Base-by-base conservation (phyloP, 2,113 vertebrate species). In the Rhynchomys soricoides region DNA sequence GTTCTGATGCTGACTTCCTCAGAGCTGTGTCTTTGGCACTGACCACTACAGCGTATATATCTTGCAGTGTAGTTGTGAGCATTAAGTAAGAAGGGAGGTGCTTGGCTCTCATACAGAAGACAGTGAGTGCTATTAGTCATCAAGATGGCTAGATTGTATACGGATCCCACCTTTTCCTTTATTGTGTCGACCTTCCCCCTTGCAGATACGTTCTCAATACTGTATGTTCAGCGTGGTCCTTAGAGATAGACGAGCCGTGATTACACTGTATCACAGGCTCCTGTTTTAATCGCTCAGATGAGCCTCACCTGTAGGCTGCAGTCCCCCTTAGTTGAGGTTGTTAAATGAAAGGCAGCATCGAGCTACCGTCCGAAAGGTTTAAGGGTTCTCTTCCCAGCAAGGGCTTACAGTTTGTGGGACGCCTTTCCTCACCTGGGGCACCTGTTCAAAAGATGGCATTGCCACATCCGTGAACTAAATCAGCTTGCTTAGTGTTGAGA, bases 61-160 rank as follows among this genome's bases (percentile, higher is more conserved):
- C 10, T 66, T 77, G 10, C 29, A 3, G n/a, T 22, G 4, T 21
- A 21, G 40, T 48, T 68, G 59, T 90, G 66, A 73, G 43, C 26
- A 48, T 73, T 66, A 68, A 59, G 34, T 22, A 73, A 91, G 57
- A 16, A 13, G 31, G 26, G 62, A 31, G 22, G 4, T 34, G 29
- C 59, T 48, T 34, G 64, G 64, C 55, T 70, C 74, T 81, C 57
- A 3, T 50, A 17, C 0, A 7, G 2, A 71, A 70, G 70, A n/a
- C 62, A 3, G 1, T 7, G 26, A 15, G 2, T 4, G 7, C 31
- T 34, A 0, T 16, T 5, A 22, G 31, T 62, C 62, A 3, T 55
- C 34, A 0, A 17, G 2, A 12, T 34, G 31, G 17, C 8, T 50
- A 52, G 34, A 16, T 9, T 29, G 34, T 45, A 1, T 10, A 0